Percentiles rank a stretch among this genome's conserved stretches.
Evolutionary conservation across 1,140 invertebrate genomes (phyloP).

Genomic region (Lepidurus couesii): DNA sequence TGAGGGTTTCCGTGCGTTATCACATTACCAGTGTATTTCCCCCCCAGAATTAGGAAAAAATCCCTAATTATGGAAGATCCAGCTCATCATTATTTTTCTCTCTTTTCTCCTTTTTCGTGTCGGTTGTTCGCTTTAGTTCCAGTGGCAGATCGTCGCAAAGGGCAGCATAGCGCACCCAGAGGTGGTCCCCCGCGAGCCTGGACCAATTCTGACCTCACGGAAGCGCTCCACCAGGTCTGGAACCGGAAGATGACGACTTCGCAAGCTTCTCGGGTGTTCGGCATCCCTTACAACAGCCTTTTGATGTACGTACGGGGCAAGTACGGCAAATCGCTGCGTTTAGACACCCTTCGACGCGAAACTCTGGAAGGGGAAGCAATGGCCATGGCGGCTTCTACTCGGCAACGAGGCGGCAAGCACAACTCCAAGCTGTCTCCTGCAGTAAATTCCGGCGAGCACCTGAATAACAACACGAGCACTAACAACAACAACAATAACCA

Average conservation of each 20-base stretch:
- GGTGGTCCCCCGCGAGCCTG: constrained; percentile 81
- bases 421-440: background rate
- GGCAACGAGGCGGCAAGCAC: background rate
- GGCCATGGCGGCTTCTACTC: constrained; percentile 40
- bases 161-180: constrained; percentile 78
- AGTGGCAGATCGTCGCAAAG: constrained; percentile 43
- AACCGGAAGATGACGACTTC: constrained; percentile 92
- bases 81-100: constrained; percentile 48
- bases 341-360: constrained; percentile 78
- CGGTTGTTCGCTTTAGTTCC: constrained; percentile 30
- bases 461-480: constrained; percentile 22
- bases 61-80: too few species aligned
- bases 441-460: background rate
- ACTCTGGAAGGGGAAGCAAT: constrained; percentile 60
- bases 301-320: constrained; percentile 89
- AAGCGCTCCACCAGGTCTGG: constrained; percentile 83
- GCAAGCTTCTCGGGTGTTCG: constrained; percentile 79
- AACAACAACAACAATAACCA: constrained; percentile 12
- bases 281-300: constrained; percentile 83
- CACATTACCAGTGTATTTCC: too few species aligned
- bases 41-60: too few species aligned
- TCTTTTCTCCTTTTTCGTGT: background rate
- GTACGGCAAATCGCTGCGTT: constrained; percentile 79
- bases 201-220: constrained; percentile 82
- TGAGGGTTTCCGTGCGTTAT: too few species aligned